These are phyloP conservation scores for Atherinosoma microstoma DNA, from an alignment of 2,797 vertebrate genomes.

Conservation along the genomic window DNA sequence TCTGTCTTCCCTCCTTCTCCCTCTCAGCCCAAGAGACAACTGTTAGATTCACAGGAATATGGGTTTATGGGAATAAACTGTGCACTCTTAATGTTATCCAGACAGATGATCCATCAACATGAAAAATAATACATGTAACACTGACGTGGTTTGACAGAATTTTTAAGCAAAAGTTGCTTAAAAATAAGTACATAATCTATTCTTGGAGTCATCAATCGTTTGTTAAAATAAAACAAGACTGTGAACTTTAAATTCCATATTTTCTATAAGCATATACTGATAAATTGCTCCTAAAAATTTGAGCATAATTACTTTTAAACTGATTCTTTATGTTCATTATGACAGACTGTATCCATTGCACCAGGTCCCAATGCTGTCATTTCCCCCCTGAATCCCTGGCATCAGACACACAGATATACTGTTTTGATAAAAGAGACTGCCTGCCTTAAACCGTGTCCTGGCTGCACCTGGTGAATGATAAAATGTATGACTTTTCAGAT, in stretches of 20 bases:
- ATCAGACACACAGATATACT: slow-evolving; percentile 70
- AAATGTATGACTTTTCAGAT: slow-evolving; percentile 76
- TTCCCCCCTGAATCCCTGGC: slow-evolving; percentile 65
- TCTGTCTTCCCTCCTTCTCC: slow-evolving; percentile 62
- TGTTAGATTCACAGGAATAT: slow-evolving; percentile 60
- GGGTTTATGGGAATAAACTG: slow-evolving; percentile 45
- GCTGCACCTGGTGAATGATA: slow-evolving; percentile 80
- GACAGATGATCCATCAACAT: slow-evolving; percentile 61
- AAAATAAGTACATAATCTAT: neutral
- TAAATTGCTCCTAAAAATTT: neutral
- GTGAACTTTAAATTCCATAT: neutral
- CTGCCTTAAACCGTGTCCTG: slow-evolving; percentile 70
- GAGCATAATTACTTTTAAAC: neutral
- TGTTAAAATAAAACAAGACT: neutral
- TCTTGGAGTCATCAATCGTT: neutral
- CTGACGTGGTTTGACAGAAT: neutral
- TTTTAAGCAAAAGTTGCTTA: neutral
- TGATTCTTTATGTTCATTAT: neutral
- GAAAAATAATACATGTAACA: neutral
- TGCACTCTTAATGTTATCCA: slow-evolving; percentile 69
- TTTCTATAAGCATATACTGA: neutral
- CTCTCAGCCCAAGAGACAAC: slow-evolving; percentile 65
- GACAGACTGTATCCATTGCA: slow-evolving; percentile 46
- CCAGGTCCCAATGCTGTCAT: slow-evolving; percentile 49
- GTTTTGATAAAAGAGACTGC: slow-evolving; percentile 69